Evolutionary conservation across 2,113 vertebrate species (phyloP).

Genomic region (Theristicus caerulescens): DNA sequence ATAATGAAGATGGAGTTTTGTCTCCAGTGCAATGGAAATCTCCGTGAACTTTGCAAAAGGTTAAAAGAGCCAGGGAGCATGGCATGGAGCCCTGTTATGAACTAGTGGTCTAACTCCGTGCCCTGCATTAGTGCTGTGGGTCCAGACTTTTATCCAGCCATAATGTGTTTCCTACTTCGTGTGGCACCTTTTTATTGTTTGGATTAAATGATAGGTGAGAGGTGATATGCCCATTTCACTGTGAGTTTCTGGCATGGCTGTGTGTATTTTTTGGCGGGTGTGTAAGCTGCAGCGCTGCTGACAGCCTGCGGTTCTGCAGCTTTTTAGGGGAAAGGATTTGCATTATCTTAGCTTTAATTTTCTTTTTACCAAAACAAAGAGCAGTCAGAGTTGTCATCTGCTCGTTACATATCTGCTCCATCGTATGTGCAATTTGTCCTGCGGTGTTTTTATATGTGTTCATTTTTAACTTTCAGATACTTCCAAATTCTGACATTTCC

Average conservation of each 20-base stretch:
- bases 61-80: neutral
- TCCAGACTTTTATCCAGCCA: neutral
- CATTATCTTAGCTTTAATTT: constrained; percentile 49
- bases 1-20: neutral
- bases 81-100: neutral
- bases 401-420: constrained; percentile 28
- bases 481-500: constrained; percentile 51
- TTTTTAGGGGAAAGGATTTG: constrained; percentile 48
- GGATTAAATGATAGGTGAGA: neutral
- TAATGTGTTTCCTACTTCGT: neutral
- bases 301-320: neutral
- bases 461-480: constrained; percentile 55
- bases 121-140: neutral
- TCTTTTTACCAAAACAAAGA: constrained; percentile 52
- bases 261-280: neutral
- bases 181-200: neutral
- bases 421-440: neutral
- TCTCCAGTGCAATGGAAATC: neutral
- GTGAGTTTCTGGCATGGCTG: neutral
- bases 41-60: neutral
- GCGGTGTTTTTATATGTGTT: constrained; percentile 6
- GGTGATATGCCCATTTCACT: neutral
- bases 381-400: constrained; percentile 50
- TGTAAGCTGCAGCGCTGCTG: neutral
- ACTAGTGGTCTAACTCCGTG: neutral